These are phyloP conservation scores for Chrysogorgia sp. DNA, from an alignment of 92 coral and sea anemone species.

Conservation along the genomic window DNA sequence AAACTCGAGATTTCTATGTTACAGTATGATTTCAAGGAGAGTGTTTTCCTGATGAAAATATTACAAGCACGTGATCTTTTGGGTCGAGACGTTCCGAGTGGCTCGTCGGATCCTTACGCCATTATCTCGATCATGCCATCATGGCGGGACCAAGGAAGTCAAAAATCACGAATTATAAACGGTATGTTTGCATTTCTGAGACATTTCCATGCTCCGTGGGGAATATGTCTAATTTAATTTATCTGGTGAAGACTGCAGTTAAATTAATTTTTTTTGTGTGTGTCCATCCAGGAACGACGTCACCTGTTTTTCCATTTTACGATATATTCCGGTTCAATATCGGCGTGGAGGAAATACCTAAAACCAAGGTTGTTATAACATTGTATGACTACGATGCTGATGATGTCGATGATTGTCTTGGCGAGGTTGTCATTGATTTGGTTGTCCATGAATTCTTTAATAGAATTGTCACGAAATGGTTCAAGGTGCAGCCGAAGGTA, in stretches of 20 bases:
- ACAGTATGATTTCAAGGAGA: constrained; percentile 57
- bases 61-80: constrained; percentile 71
- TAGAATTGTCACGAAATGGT: constrained; percentile 56
- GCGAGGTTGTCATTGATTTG: constrained; percentile 64
- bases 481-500: constrained; percentile 63
- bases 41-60: constrained; percentile 62
- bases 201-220: too few relatives aligned
- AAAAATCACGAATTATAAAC: constrained; percentile 57
- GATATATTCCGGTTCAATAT: constrained; percentile 68
- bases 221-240: too few relatives aligned
- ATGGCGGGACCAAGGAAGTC: constrained; percentile 66
- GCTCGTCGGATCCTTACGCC: constrained; percentile 73
- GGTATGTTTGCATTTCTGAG: constrained; percentile 54
- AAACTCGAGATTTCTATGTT: constrained; percentile 79
- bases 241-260: neutral
- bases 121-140: constrained; percentile 64
- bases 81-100: constrained; percentile 64
- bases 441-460: constrained; percentile 48
- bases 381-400: constrained; percentile 71
- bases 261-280: neutral
- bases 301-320: constrained; percentile 64
- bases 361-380: constrained; percentile 61
- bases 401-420: constrained; percentile 80
- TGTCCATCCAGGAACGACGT: constrained; percentile 52
- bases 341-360: constrained; percentile 58